phyloP scores from a whole-genome alignment of 2,888 invertebrate genomes.

The Noctua janthe region DNA sequence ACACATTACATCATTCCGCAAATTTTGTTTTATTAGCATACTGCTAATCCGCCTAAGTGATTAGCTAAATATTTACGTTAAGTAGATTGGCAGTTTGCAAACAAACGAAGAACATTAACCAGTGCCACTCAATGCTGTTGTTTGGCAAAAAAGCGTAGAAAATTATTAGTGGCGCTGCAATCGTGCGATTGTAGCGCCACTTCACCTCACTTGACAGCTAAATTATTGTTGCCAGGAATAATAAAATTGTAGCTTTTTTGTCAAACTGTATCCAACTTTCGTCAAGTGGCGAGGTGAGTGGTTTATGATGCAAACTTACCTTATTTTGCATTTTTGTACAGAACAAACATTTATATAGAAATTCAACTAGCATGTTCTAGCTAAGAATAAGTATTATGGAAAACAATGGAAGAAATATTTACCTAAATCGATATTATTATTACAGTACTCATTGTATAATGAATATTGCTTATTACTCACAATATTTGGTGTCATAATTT shows the following conservation, averaged over 20 bases:
- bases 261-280: background rate
- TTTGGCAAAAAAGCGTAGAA: slow-evolving; percentile 24
- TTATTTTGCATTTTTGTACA: slow-evolving; percentile 25
- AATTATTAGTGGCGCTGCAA: background rate
- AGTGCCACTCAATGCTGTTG: slow-evolving; percentile 2
- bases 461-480: slow-evolving; percentile 44
- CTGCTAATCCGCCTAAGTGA: slow-evolving; percentile 8
- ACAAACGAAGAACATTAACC: background rate
- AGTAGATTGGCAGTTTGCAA: slow-evolving; percentile 7
- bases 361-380: slow-evolving; percentile 70
- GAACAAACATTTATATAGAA: slow-evolving; percentile 36
- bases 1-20: background rate
- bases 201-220: background rate
- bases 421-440: slow-evolving; percentile 50
- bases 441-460: slow-evolving; percentile 52
- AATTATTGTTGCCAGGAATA: slow-evolving; percentile 11
- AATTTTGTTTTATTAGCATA: background rate
- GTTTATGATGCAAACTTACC: background rate
- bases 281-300: background rate
- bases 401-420: slow-evolving; percentile 74
- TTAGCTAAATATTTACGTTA: slow-evolving; percentile 1
- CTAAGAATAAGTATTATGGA: slow-evolving; percentile 62
- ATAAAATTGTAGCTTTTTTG: slow-evolving; percentile 17
- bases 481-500: slow-evolving; percentile 61
- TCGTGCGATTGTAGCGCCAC: background rate